Base-by-base conservation (phyloP, 1,140 invertebrate species). In the Drosophila tristis region DNA sequence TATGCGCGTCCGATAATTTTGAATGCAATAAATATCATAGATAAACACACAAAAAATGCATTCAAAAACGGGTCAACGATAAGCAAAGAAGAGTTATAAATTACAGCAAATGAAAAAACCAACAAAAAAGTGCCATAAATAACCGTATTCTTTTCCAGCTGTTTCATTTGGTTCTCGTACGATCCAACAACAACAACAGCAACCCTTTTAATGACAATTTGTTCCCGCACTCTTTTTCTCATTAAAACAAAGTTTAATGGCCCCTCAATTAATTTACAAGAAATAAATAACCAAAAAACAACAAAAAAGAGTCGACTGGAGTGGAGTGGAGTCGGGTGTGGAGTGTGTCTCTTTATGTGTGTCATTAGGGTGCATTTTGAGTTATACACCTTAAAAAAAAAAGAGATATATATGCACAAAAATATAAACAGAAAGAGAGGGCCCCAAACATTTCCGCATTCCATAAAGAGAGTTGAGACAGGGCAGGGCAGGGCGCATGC, bases 361-460 rank as follows among this genome's bases (percentile, higher is more conserved):
- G 78, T 70, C 62, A 73, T 60, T 65, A 64, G 61, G 65, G 60
- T 80, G 54, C 70, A 79, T 63, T 72, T 77, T 77, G 50, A 71
- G 74, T 77, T 70, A 70, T 70, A 51, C 50, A 31, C 23, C 43
- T 23, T 42, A 35, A 58, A 47, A 66, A 45, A 45, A 53, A 50
- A 29, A 20, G 0, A 16, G 57, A 35, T 65, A 45, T 20, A 20
- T 20, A 20, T 20, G 20, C 20, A 20, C 20, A 20, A 20, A 49
- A 42, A 62, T 31, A 53, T 51, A 9, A 71, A 47, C 45, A 45
- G 49, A 74, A 25, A 39, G 49, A 77, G 15, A 31, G 67, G 57
- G 9, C 11, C 50, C 39, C 54, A 74, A 73, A 50, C 53, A 64
- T 74, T 87, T 86, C 81, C 81, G 81, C 81, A 86, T 86, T 87